Evolutionary conservation across 2,113 vertebrate genomes (phyloP).

Genomic region (Artemisiospiza belli): DNA sequence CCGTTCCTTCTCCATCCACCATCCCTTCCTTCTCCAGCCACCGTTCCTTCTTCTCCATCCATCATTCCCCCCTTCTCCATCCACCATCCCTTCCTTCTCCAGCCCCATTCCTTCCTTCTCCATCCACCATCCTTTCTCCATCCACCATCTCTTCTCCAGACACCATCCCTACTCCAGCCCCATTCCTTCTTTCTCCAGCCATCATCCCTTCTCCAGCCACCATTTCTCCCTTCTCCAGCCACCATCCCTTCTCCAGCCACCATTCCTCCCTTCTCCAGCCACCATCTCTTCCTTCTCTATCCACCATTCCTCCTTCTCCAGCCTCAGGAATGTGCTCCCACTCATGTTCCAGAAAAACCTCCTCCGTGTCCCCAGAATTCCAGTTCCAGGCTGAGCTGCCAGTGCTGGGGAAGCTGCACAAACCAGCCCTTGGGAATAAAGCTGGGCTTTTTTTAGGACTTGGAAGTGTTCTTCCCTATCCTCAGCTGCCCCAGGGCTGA

Average conservation of each 20-base stretch:
- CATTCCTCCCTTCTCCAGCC: fast-evolving
- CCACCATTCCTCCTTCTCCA: background rate
- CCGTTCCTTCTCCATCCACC: too few species aligned
- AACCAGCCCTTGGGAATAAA: background rate
- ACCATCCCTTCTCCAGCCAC: fast-evolving
- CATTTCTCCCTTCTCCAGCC: background rate
- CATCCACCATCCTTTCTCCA: background rate
- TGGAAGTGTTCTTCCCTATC: background rate
- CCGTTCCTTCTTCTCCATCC: too few species aligned
- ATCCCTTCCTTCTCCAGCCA: too few species aligned
- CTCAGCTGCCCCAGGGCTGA: background rate
- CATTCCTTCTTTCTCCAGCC: background rate
- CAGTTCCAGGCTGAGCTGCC: background rate
- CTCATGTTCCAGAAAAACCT: fast-evolving
- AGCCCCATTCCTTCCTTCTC: too few species aligned
- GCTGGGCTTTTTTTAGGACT: background rate
- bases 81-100: background rate
- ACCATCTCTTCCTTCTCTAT: fast-evolving
- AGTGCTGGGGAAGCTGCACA: background rate
- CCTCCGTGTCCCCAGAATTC: background rate
- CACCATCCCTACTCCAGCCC: background rate
- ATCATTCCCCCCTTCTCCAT: too few species aligned
- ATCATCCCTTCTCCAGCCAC: too few species aligned
- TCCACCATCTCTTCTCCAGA: fast-evolving
- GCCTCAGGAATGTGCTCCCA: background rate